phyloP scores from a whole-genome alignment of 2,888 invertebrate species.

The Clivina fossor region DNA sequence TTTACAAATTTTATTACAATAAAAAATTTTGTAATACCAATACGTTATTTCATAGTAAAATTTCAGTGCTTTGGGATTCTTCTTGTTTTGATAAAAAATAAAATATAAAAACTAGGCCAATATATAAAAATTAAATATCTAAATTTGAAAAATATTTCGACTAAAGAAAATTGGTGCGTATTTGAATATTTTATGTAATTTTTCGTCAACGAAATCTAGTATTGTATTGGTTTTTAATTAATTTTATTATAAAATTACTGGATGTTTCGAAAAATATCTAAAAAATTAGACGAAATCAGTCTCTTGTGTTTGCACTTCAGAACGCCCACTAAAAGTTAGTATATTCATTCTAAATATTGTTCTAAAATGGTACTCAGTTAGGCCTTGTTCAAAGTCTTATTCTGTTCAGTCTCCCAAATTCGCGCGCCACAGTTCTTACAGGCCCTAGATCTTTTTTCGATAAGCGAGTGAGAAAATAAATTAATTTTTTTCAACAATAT shows the following conservation, averaged over 20 bases:
- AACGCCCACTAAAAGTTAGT: conserved; percentile 24
- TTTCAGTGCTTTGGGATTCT: no score
- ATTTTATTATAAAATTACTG: conserved; percentile 18
- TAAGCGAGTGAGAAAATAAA: no score
- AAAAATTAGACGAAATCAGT: conserved; percentile 33
- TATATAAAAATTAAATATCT: conserved; percentile 2
- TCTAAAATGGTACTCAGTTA: conserved; percentile 26
- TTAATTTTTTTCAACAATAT: no score
- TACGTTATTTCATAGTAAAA: no score
- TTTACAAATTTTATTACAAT: no score
- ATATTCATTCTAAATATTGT: conserved; percentile 10
- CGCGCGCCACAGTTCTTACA: conserved; percentile 22
- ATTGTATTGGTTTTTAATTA: no score
- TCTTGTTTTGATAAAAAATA: no score
- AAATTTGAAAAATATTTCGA: background rate
- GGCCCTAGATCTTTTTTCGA: no score
- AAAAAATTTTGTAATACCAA: no score
- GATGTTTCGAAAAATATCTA: conserved; percentile 10
- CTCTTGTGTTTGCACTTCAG: conserved; percentile 28
- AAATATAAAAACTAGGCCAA: no score
- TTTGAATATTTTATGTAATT: background rate
- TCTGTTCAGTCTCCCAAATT: conserved; percentile 28
- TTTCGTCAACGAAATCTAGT: no score
- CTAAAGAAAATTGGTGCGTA: background rate
- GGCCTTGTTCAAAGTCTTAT: conserved; percentile 31